Evolutionary conservation across 2,797 vertebrate species (phyloP).

Genomic region (Poecile montanus): DNA sequence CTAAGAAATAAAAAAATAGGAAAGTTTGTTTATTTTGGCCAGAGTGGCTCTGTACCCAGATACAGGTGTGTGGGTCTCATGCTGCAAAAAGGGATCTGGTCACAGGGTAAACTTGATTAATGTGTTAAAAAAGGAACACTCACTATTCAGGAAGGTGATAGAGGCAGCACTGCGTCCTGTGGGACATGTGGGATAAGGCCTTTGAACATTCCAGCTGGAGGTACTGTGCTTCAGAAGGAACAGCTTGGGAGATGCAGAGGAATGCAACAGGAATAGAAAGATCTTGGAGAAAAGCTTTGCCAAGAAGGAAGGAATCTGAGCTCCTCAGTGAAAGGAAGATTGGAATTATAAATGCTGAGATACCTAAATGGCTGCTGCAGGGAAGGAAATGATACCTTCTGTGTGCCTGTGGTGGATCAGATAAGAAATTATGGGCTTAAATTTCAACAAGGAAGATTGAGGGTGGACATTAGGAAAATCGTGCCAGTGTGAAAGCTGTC

Average conservation of each 20-base stretch:
- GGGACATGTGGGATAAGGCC: neutral
- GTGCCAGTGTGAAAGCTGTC: neutral
- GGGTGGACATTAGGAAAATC: neutral
- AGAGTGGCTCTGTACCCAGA: neutral
- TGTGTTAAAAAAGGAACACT: neutral
- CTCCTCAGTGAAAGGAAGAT: neutral
- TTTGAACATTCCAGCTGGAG: neutral
- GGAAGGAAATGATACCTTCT: neutral
- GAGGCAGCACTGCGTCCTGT: neutral
- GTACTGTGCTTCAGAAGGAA: neutral
- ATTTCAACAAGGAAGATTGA: slow-evolving; percentile 13
- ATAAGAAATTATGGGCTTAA: neutral
- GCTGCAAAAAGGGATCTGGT: neutral
- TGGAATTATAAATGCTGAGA: neutral
- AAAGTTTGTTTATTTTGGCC: neutral
- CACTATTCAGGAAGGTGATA: no score
- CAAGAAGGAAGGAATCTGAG: neutral
- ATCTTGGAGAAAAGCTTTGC: neutral
- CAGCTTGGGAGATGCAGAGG: neutral
- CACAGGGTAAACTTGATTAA: neutral
- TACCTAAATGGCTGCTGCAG: neutral
- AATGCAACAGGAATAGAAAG: neutral
- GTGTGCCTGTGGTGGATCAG: neutral
- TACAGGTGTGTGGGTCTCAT: neutral
- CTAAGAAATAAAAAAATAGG: neutral